Evolutionary conservation across 2,113 vertebrate species (phyloP).

Genomic region (Grus americana): DNA sequence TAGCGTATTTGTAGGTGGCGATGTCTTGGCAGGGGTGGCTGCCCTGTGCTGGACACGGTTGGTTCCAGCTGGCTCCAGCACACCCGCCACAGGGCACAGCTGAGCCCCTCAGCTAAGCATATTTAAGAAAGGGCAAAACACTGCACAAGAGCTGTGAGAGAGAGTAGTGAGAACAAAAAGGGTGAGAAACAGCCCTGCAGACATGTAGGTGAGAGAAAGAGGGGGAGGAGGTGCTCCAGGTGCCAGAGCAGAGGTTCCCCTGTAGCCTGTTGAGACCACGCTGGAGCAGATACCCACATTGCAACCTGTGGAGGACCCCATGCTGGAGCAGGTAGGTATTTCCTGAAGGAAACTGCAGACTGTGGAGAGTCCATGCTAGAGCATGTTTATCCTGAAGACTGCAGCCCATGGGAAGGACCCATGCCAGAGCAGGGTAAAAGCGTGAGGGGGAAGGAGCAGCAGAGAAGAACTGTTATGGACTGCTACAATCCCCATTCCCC

Average conservation of each 20-base stretch:
- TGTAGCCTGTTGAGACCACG: background rate
- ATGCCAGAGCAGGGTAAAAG: background rate
- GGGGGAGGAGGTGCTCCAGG: background rate
- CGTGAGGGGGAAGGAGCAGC: accelerated
- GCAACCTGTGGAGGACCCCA: background rate
- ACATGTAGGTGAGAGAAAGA: background rate
- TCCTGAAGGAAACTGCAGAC: background rate
- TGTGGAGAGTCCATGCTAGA: background rate
- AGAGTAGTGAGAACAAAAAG: background rate
- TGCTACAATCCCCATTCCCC: accelerated
- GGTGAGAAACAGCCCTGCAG: background rate
- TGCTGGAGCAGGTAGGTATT: accelerated
- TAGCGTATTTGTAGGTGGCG: accelerated
- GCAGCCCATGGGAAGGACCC: background rate
- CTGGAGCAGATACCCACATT: background rate
- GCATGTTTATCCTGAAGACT: background rate
- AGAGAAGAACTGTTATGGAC: accelerated
- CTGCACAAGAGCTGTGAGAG: background rate
- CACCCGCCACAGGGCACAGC: no score
- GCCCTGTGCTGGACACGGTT: background rate
- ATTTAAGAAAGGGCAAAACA: background rate
- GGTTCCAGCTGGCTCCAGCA: background rate
- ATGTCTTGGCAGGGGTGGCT: background rate
- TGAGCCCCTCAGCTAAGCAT: background rate
- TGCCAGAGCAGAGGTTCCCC: background rate